A percentile compares a stretch with the other conserved stretches of the same genome.
These are phyloP conservation scores for Acrobasis suavella DNA, from an alignment of 2,888 invertebrate genomes.

Conservation along the genomic window DNA sequence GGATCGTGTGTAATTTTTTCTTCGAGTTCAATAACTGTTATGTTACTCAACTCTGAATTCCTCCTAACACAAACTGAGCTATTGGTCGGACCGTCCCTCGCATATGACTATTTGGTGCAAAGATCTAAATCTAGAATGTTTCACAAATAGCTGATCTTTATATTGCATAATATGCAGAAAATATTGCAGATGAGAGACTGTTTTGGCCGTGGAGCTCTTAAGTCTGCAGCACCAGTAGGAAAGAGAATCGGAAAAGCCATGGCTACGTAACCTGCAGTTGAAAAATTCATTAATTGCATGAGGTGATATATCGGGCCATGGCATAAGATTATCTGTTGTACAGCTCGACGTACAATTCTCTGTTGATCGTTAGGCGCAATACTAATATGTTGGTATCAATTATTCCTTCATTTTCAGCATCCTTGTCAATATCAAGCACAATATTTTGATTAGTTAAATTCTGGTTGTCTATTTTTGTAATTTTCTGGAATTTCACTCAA, in stretches of 20 bases:
- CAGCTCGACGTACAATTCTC: background rate
- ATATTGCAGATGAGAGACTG: conserved; percentile 10
- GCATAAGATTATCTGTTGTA: background rate
- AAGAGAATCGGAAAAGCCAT: background rate
- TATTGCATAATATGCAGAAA: conserved; percentile 15
- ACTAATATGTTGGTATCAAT: background rate
- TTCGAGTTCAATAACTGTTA: background rate
- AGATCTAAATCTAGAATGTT: conserved; percentile 1
- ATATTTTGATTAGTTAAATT: background rate
- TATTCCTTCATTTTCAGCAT: background rate
- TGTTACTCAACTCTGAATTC: background rate
- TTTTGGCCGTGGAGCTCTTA: conserved; percentile 8
- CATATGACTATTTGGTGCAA: background rate
- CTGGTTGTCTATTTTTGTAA: background rate
- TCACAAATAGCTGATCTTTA: conserved; percentile 12
- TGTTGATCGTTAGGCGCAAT: background rate
- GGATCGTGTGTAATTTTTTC: conserved; percentile 3
- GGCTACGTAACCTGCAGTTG: background rate
- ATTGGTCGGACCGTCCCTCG: background rate
- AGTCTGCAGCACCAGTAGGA: conserved; percentile 11
- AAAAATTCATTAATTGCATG: background rate
- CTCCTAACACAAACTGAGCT: background rate
- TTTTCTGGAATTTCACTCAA: background rate
- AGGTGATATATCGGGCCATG: background rate
- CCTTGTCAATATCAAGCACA: background rate